phyloP scores from a whole-genome alignment of 2,797 vertebrate genomes.

The Sebastiscus tertius region DNA sequence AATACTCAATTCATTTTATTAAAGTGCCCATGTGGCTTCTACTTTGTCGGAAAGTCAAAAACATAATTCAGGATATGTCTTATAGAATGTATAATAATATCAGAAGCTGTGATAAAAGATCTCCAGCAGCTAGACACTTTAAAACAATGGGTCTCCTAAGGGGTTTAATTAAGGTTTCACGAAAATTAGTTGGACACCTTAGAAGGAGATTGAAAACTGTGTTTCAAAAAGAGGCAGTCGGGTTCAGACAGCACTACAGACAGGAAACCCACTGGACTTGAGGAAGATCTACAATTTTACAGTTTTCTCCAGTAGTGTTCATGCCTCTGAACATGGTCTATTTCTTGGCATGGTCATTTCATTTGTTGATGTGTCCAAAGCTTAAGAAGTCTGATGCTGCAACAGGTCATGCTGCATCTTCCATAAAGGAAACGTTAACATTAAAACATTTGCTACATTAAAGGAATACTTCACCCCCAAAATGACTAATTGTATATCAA shows the following conservation, averaged over 20 bases:
- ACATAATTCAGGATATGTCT: constrained; percentile 26
- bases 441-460: too few species aligned
- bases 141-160: not conserved
- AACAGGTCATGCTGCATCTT: not conserved
- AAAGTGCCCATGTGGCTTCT: constrained; percentile 19
- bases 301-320: not conserved
- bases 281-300: not conserved
- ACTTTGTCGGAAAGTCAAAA: constrained; percentile 42
- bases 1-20: constrained; percentile 13
- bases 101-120: constrained; percentile 22
- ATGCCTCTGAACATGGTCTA: not conserved
- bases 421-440: too few species aligned
- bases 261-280: not conserved
- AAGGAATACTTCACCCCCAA: too few species aligned
- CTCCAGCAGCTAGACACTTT: constrained; percentile 5
- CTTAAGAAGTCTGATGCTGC: not conserved
- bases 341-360: not conserved
- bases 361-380: not conserved
- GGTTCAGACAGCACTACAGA: not conserved
- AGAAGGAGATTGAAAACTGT: not conserved
- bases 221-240: not conserved
- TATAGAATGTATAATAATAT: constrained; percentile 24
- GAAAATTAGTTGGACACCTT: not conserved
- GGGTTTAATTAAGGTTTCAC: constrained; percentile 11
- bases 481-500: too few species aligned